These are phyloP conservation scores for Steinernema carpocapsae DNA, from an alignment of 2,888 invertebrate genomes.

Conservation along the genomic window DNA sequence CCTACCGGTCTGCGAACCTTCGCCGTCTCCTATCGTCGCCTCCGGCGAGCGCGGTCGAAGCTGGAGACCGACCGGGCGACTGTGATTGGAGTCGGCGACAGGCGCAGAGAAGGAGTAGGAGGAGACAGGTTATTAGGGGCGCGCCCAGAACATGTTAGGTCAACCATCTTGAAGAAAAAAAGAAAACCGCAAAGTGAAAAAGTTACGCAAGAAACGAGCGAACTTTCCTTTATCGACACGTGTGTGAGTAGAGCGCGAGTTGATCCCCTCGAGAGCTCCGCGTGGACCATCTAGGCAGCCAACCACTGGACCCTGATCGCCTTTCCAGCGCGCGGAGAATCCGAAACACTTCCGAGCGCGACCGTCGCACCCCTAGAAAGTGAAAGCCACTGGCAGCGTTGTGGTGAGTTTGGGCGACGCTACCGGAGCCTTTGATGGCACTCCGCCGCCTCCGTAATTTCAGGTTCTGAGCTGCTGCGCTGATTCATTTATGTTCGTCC, in stretches of 20 bases:
- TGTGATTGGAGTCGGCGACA: too few relatives aligned
- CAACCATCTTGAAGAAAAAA: slow-evolving; percentile 25
- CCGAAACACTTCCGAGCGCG: background rate
- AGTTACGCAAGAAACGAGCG: slow-evolving; percentile 32
- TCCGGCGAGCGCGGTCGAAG: background rate
- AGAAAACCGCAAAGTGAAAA: slow-evolving; percentile 33
- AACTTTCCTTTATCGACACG: slow-evolving; percentile 33
- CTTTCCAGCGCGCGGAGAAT: background rate
- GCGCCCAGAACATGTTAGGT: slow-evolving; percentile 35
- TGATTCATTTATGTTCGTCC: slow-evolving; percentile 22
- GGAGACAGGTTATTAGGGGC: slow-evolving; percentile 34
- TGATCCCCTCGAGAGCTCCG: slow-evolving; percentile 13
- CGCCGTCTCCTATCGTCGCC: background rate
- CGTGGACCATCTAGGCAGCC: background rate
- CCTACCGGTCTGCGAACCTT: slow-evolving; percentile 19
- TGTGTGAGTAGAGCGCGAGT: slow-evolving; percentile 32
- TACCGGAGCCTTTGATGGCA: too few relatives aligned
- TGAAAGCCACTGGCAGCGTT: background rate
- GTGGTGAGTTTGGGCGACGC: background rate
- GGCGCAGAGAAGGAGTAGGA: background rate
- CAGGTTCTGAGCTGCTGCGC: slow-evolving; percentile 12
- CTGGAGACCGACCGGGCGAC: too few relatives aligned
- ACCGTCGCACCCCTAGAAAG: background rate
- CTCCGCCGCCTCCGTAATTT: background rate
- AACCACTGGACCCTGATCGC: background rate